Evolutionary conservation across 2,888 invertebrate species (phyloP).

Genomic region (Cerceris rybyensis): DNA sequence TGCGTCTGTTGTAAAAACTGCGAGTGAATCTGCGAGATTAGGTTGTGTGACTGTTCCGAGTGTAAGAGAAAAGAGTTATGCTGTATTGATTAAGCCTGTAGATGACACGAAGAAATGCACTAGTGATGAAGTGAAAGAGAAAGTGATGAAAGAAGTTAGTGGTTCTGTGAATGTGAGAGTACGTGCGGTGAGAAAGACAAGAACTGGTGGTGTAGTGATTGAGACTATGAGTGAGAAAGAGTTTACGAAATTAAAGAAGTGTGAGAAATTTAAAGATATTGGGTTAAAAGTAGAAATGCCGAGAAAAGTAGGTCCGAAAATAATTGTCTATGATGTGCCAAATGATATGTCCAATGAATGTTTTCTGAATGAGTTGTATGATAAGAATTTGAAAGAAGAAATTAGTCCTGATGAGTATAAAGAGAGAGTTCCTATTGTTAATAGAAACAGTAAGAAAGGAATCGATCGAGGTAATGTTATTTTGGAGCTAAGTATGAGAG

Average conservation of each 20-base stretch:
- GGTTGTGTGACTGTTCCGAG: not conserved
- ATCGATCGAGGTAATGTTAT: not conserved
- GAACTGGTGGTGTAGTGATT: constrained; percentile 4
- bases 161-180: constrained; percentile 8
- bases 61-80: not conserved
- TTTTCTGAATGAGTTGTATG: constrained; percentile 5
- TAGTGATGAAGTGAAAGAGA: constrained; percentile 13
- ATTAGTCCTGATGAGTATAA: constrained; percentile 3
- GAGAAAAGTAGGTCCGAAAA: not conserved
- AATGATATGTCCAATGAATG: constrained; percentile 2
- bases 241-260: not conserved
- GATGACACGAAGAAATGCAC: not conserved
- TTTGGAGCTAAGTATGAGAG: not conserved
- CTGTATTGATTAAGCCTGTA: not conserved
- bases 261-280: constrained; percentile 1
- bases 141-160: constrained; percentile 6
- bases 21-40: not conserved
- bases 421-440: not conserved
- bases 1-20: not conserved
- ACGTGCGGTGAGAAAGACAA: constrained; percentile 5
- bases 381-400: constrained; percentile 4
- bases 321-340: constrained; percentile 8
- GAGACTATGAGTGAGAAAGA: constrained; percentile 8
- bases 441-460: constrained; percentile 3
- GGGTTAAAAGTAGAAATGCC: constrained; percentile 4